Conservation (phyloP, 2,113 vertebrate species). For the Perca flavescens region DNA sequence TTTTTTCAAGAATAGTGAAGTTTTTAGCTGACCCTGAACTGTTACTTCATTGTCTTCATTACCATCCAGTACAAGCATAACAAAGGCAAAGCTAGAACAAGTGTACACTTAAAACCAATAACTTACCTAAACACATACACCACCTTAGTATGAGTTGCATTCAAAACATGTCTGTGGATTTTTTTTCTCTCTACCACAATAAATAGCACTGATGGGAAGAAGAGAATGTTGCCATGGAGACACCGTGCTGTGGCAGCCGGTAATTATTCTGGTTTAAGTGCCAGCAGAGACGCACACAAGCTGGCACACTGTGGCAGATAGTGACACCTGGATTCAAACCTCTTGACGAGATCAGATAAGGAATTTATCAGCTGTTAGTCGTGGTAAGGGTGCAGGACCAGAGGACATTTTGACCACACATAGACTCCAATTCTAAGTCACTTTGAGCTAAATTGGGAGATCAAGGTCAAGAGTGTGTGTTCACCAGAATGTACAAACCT, state of each 20-base stretch:
- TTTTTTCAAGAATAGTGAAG: neutral
- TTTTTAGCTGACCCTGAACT: neutral
- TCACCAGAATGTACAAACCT: no score
- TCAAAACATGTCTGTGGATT: slow-evolving; percentile 36
- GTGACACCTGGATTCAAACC: slow-evolving; percentile 60
- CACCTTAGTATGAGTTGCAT: slow-evolving; percentile 24
- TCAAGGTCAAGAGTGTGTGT: neutral
- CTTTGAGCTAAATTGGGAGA: neutral
- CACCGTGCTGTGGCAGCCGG: slow-evolving; percentile 67
- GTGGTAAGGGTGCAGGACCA: neutral
- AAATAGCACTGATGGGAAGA: slow-evolving; percentile 74
- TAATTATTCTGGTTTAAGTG: slow-evolving; percentile 75
- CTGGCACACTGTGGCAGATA: slow-evolving; percentile 51
- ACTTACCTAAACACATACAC: slow-evolving; percentile 2
- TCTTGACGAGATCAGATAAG: neutral
- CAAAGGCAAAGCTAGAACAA: neutral
- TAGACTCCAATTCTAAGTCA: neutral
- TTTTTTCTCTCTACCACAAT: slow-evolving; percentile 38
- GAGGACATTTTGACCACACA: neutral
- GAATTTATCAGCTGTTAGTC: neutral
- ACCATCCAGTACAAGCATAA: no score
- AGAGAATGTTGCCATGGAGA: slow-evolving; percentile 78
- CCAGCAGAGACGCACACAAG: slow-evolving; percentile 43
- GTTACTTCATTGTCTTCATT: neutral
- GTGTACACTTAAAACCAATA: neutral